Percentiles rank a stretch among this genome's conserved stretches.
Conservation (phyloP, 2,888 invertebrate genomes). For the Timema podura region DNA sequence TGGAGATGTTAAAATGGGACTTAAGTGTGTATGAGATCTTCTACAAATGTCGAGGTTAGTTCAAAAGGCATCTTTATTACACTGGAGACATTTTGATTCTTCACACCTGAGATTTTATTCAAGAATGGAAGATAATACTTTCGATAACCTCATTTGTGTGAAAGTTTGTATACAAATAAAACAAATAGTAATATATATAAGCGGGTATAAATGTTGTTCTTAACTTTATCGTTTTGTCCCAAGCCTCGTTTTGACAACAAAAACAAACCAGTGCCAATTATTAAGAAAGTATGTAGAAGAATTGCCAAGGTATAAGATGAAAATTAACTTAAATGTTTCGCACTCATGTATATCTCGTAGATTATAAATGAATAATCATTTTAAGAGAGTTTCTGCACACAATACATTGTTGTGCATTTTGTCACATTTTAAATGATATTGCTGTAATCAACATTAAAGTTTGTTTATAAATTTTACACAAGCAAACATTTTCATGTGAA, state of each 20-base stretch:
- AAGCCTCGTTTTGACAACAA: conserved; percentile 28
- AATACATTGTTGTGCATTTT: conserved; percentile 27
- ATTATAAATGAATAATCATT: conserved; percentile 26
- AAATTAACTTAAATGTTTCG: conserved; percentile 28
- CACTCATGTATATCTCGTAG: conserved; percentile 30
- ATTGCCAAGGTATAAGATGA: conserved; percentile 19
- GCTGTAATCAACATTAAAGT: conserved; percentile 26
- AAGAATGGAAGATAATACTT: too few relatives aligned
- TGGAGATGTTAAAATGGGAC: too few relatives aligned
- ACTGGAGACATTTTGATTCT: too few relatives aligned
- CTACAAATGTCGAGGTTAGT: too few relatives aligned
- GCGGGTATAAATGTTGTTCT: too few relatives aligned
- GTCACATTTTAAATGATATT: conserved; percentile 24
- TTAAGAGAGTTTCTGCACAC: conserved; percentile 26
- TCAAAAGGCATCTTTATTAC: too few relatives aligned
- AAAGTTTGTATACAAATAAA: conserved; percentile 24
- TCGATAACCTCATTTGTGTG: too few relatives aligned
- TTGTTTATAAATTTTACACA: too few relatives aligned
- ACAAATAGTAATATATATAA: conserved; percentile 20
- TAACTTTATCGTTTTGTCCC: conserved; percentile 23
- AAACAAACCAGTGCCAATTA: conserved; percentile 29
- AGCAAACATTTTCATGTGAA: too few relatives aligned
- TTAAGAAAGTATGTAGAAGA: conserved; percentile 24
- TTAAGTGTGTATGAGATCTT: too few relatives aligned
- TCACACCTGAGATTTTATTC: too few relatives aligned